Conservation (phyloP, 2,797 vertebrate species). For the Sus cebifrons region DNA sequence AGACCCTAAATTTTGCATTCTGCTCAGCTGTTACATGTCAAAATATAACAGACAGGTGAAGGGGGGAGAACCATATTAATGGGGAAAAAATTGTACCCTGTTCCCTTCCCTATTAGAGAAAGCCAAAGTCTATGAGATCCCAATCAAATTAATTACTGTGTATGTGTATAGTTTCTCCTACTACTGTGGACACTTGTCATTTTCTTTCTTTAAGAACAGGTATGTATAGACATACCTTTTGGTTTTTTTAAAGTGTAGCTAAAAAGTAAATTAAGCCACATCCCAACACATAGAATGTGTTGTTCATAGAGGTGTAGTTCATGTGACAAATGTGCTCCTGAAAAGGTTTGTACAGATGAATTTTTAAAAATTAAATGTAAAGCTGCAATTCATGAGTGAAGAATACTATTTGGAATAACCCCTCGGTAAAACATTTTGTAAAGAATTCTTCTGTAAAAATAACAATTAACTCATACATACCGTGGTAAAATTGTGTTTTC, state of each 20-base stretch:
- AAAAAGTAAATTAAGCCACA: constrained; percentile 38
- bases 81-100: background rate
- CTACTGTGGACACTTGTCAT: background rate
- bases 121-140: constrained; percentile 66
- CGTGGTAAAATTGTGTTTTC: constrained; percentile 38
- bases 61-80: constrained; percentile 43
- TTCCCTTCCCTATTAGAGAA: constrained; percentile 40
- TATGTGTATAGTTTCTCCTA: constrained; percentile 17
- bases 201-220: background rate
- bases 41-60: constrained; percentile 61
- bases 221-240: background rate
- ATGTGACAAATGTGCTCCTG: constrained; percentile 19
- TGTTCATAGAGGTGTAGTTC: background rate
- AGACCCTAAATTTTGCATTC: constrained; percentile 67
- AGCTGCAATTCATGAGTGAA: background rate
- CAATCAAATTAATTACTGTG: background rate
- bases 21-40: constrained; percentile 54
- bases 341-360: constrained; percentile 52
- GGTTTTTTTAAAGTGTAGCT: constrained; percentile 46
- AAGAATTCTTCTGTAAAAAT: constrained; percentile 43
- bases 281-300: background rate
- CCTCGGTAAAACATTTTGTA: constrained; percentile 53
- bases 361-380: constrained; percentile 53
- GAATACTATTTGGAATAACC: background rate
- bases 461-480: constrained; percentile 44